Evolutionary conservation across 2,113 vertebrate species (phyloP).

Genomic region (Salvelinus fontinalis): DNA sequence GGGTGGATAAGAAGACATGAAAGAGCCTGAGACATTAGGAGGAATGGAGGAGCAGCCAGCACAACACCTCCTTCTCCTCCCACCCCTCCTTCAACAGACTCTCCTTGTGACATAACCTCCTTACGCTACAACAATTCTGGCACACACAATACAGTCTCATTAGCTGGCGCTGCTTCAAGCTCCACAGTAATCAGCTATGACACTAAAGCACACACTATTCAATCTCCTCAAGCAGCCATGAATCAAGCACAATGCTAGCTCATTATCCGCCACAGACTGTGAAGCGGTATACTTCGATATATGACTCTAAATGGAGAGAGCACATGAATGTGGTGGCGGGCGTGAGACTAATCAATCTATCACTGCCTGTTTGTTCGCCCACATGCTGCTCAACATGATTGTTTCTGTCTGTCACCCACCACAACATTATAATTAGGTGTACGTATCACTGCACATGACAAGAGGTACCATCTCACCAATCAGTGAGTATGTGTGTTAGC

Average conservation of each 20-base stretch:
- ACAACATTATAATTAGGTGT: constrained; percentile 37
- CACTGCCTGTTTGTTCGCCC: constrained; percentile 47
- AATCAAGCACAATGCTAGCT: constrained; percentile 61
- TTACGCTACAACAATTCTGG: constrained; percentile 29
- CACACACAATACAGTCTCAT: constrained; percentile 61
- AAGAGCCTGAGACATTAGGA: constrained; percentile 61
- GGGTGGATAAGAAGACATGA: constrained; percentile 47
- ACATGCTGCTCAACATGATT: constrained; percentile 48
- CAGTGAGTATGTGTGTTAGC: not conserved
- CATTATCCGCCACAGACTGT: constrained; percentile 66
- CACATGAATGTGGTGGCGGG: constrained; percentile 52
- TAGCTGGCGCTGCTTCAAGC: constrained; percentile 49
- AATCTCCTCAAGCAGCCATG: constrained; percentile 62
- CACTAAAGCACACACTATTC: constrained; percentile 55
- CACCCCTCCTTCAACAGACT: constrained; percentile 38
- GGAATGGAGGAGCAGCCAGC: constrained; percentile 25
- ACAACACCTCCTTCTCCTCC: constrained; percentile 42
- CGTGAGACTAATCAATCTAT: constrained; percentile 47
- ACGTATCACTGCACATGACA: not conserved
- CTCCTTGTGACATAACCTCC: constrained; percentile 50
- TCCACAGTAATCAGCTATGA: constrained; percentile 67
- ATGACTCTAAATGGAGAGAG: constrained; percentile 52
- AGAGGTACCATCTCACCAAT: not conserved
- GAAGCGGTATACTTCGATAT: constrained; percentile 66
- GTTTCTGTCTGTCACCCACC: constrained; percentile 45